These are phyloP conservation scores for Fragum whitleyi DNA, from an alignment of 2,888 invertebrate genomes.

Conservation along the genomic window DNA sequence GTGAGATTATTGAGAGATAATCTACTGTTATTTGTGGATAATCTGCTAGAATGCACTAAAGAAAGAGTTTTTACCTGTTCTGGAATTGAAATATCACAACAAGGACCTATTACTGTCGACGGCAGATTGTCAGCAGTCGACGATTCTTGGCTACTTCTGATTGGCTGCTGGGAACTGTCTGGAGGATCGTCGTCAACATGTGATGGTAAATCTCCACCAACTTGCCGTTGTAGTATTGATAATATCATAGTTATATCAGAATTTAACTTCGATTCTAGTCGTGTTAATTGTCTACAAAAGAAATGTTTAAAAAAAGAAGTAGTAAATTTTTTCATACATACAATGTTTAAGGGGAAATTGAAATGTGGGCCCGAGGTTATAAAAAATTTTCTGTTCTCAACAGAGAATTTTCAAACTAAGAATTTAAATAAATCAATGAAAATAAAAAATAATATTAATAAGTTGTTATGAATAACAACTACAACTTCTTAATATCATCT, in stretches of 20 bases:
- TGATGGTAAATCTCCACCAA: not conserved
- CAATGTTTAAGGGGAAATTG: no score
- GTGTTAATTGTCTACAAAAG: slow-evolving; percentile 79
- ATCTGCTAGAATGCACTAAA: no score
- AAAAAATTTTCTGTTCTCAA: no score
- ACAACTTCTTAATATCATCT: no score
- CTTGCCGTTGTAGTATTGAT: slow-evolving; percentile 78
- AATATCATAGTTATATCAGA: slow-evolving; percentile 83
- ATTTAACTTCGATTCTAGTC: slow-evolving; percentile 83
- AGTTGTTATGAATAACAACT: no score
- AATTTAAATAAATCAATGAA: no score
- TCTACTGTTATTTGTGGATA: no score
- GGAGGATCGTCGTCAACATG: slow-evolving; percentile 1
- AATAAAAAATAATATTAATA: no score
- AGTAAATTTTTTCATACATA: not conserved
- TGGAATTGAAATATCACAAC: slow-evolving; percentile 33
- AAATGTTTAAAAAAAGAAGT: not conserved
- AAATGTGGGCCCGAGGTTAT: no score
- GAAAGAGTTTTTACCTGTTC: slow-evolving; percentile 42
- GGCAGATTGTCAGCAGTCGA: not conserved
- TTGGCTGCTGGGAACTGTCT: not conserved
- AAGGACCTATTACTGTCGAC: slow-evolving; percentile 1
- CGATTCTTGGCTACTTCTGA: not conserved
- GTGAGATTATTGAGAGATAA: no score
- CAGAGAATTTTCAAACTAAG: no score